Conservation (phyloP, 2,113 vertebrate genomes). For the Percopsis transmontana region DNA sequence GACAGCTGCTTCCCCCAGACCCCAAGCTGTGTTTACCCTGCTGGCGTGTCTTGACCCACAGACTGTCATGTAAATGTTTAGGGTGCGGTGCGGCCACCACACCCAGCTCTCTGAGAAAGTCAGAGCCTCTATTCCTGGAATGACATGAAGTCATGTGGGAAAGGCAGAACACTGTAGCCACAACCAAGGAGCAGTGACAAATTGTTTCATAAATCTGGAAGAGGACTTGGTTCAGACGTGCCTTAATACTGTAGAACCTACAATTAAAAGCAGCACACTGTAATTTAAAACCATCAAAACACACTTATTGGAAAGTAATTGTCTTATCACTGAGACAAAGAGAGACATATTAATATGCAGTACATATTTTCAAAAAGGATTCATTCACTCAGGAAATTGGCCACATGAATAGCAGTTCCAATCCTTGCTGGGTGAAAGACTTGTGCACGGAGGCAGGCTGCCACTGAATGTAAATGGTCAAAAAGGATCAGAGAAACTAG, state of each 20-base stretch:
- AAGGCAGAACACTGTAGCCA: slow-evolving; percentile 10
- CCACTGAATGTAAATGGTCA: slow-evolving; percentile 33
- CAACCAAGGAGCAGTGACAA: no score
- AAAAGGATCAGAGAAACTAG: slow-evolving; percentile 36
- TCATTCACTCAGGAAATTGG: not conserved
- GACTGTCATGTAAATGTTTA: slow-evolving; percentile 21
- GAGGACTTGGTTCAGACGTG: no score
- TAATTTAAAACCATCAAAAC: no score
- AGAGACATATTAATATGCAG: no score
- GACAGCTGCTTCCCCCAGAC: slow-evolving; percentile 41
- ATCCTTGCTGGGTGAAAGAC: not conserved
- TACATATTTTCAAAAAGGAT: no score
- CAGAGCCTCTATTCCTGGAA: slow-evolving; percentile 35
- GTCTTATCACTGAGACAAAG: no score
- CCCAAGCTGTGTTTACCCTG: slow-evolving; percentile 33
- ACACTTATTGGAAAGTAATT: no score
- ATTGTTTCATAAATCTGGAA: no score
- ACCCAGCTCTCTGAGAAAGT: slow-evolving; percentile 39
- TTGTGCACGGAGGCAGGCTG: not conserved
- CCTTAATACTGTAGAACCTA: no score
- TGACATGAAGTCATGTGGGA: slow-evolving; percentile 6
- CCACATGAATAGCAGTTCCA: not conserved
- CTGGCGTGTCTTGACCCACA: slow-evolving; percentile 27
- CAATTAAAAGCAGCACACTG: no score
- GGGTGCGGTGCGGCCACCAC: slow-evolving; percentile 20